Evolutionary conservation across 2,797 vertebrate species (phyloP).

Genomic region (Labeo calbasu): DNA sequence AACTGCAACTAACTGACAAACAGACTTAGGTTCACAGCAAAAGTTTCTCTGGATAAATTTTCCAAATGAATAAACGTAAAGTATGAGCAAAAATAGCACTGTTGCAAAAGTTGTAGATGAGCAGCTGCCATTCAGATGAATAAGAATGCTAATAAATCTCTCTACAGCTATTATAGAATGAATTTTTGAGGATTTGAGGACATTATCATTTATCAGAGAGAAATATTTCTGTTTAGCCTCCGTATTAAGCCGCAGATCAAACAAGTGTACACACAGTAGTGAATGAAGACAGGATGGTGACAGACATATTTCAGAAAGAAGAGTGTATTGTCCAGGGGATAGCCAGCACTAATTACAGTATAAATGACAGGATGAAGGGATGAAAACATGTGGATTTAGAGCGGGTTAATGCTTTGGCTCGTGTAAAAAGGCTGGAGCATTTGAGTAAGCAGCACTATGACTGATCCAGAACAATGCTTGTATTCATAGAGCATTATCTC

Average conservation of each 20-base stretch:
- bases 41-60: neutral
- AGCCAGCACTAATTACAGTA: constrained; percentile 20
- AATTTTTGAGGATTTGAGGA: constrained; percentile 1
- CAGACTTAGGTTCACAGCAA: neutral
- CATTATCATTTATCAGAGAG: constrained; percentile 6
- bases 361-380: constrained; percentile 20
- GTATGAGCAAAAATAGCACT: neutral
- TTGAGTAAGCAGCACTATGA: constrained; percentile 46
- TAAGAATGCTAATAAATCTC: neutral
- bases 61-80: neutral
- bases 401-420: constrained; percentile 19
- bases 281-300: constrained; percentile 31
- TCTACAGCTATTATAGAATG: neutral
- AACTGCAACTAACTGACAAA: neutral
- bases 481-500: constrained; percentile 47
- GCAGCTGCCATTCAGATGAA: neutral
- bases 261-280: constrained; percentile 28
- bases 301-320: constrained; percentile 43
- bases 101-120: neutral
- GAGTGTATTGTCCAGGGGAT: constrained; percentile 20
- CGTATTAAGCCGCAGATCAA: constrained; percentile 3
- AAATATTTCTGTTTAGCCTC: constrained; percentile 4
- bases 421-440: neutral
- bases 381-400: constrained; percentile 29
- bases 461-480: constrained; percentile 53